phyloP scores from a whole-genome alignment of 1,140 invertebrate genomes.

The Homarus americanus region DNA sequence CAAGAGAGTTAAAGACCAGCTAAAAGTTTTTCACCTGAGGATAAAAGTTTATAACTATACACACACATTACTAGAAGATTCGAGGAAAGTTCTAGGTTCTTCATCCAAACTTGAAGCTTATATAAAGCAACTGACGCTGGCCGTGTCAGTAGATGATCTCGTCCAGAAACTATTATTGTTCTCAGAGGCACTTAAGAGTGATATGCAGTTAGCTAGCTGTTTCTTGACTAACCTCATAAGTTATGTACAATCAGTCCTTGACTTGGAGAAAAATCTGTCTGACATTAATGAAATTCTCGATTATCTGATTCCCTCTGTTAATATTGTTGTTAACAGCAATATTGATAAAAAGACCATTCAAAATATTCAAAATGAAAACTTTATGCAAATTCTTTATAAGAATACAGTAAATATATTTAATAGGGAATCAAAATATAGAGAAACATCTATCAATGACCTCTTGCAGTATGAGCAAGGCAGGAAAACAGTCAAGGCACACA shows the following conservation, averaged over 20 bases:
- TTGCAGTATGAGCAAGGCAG: neutral
- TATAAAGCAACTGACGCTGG: neutral
- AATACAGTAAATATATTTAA: constrained; percentile 7
- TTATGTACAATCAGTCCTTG: constrained; percentile 45
- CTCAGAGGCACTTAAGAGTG: neutral
- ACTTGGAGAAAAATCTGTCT: constrained; percentile 12
- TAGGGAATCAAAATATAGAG: constrained; percentile 15
- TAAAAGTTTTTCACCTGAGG: constrained; percentile 12
- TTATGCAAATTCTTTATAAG: constrained; percentile 27
- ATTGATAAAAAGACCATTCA: neutral
- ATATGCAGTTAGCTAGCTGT: neutral
- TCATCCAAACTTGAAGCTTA: constrained; percentile 9
- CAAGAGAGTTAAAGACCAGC: constrained; percentile 3
- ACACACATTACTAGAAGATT: neutral
- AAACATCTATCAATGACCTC: neutral
- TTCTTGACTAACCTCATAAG: constrained; percentile 30
- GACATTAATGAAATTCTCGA: constrained; percentile 17
- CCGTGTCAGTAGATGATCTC: neutral
- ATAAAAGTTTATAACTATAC: constrained; percentile 14
- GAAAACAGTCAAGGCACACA: constrained; percentile 42
- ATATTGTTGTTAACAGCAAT: neutral
- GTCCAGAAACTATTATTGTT: constrained; percentile 6
- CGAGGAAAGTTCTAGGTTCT: neutral
- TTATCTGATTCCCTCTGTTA: constrained; percentile 25
- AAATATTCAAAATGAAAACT: constrained; percentile 10